Evolutionary conservation across 2,888 invertebrate species (phyloP).

Genomic region (Nomada goodeniana): DNA sequence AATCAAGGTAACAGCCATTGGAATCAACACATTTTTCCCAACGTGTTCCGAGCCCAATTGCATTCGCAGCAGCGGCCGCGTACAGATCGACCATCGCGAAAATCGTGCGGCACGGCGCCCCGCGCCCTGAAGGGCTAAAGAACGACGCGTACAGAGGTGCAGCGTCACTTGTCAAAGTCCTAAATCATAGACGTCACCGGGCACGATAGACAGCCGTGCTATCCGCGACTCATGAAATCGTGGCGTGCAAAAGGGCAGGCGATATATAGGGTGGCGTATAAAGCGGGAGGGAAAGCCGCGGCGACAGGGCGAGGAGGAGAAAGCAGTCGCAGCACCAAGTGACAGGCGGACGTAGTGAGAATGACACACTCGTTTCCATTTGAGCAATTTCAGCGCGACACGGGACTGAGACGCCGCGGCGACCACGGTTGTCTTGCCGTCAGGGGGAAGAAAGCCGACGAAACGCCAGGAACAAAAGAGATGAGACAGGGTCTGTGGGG

Average conservation of each 20-base stretch:
- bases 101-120: too few relatives aligned
- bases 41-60: too few relatives aligned
- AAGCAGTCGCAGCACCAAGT: constrained; percentile 55
- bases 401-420: constrained; percentile 67
- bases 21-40: too few relatives aligned
- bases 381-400: constrained; percentile 76
- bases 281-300: not conserved
- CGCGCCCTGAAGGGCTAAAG: too few relatives aligned
- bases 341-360: constrained; percentile 74
- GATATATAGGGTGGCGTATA: constrained; percentile 12
- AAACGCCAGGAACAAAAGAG: constrained; percentile 78
- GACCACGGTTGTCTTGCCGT: constrained; percentile 74
- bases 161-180: constrained; percentile 44
- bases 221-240: constrained; percentile 34
- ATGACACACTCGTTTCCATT: constrained; percentile 78
- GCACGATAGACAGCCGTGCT: constrained; percentile 34
- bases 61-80: too few relatives aligned
- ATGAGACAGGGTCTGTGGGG: constrained; percentile 70
- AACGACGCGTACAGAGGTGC: not conserved
- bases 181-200: constrained; percentile 44
- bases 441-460: constrained; percentile 76
- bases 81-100: too few relatives aligned
- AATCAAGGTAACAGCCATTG: too few relatives aligned
- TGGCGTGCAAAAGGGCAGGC: constrained; percentile 36
- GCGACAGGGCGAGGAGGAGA: constrained; percentile 30